These are phyloP conservation scores for Platalea minor DNA, from an alignment of 2,797 vertebrate species.

Conservation along the genomic window DNA sequence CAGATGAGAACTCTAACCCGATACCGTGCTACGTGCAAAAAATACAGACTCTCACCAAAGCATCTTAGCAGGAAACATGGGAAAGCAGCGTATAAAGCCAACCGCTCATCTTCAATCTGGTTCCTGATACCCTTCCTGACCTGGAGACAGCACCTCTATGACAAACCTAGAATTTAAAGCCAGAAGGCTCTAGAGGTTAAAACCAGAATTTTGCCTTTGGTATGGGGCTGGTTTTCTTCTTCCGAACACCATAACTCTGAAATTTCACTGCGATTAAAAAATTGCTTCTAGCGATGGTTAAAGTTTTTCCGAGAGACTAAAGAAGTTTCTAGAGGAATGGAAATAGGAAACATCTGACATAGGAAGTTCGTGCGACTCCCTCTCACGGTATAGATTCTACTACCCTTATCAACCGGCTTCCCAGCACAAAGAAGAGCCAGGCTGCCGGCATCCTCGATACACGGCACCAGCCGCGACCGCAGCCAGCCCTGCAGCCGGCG, in stretches of 20 bases:
- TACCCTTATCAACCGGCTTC: background rate
- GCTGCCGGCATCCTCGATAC: rapidly evolving
- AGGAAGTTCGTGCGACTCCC: background rate
- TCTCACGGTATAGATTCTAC: background rate
- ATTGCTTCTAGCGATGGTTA: rapidly evolving
- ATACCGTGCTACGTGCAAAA: rapidly evolving
- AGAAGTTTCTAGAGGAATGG: conserved; percentile 45
- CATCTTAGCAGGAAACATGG: rapidly evolving
- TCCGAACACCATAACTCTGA: rapidly evolving
- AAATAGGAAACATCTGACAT: background rate
- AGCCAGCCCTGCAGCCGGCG: background rate
- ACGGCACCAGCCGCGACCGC: rapidly evolving
- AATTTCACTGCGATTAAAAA: background rate
- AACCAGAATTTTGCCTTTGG: background rate
- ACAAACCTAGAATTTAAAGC: background rate
- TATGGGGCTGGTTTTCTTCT: background rate
- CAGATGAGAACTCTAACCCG: background rate
- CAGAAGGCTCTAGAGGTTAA: background rate
- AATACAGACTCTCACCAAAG: background rate
- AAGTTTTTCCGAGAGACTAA: background rate
- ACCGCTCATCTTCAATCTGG: rapidly evolving
- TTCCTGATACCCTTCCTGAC: background rate
- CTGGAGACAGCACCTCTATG: rapidly evolving
- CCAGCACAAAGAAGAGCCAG: background rate
- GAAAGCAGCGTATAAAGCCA: background rate